Conservation (phyloP, 53 echinoderm and acorn worm species). For the Astropecten irregularis region DNA sequence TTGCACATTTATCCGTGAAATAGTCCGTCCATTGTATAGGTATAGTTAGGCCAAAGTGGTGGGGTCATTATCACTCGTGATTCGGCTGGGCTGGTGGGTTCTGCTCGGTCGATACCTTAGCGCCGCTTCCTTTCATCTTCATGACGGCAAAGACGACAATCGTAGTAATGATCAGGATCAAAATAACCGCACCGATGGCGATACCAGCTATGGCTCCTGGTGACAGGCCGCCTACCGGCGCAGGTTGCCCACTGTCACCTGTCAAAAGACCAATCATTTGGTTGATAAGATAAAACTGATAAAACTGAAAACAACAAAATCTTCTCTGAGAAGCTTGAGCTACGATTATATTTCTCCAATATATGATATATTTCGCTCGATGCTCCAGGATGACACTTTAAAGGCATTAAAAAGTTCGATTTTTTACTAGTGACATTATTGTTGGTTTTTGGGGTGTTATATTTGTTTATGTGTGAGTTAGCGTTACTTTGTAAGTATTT, state of each 20-base stretch:
- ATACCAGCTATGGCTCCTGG: slow-evolving; percentile 35
- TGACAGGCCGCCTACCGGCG: neutral
- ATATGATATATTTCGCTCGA: neutral
- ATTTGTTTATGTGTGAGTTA: no score
- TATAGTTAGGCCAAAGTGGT: no score
- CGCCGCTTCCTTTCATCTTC: slow-evolving; percentile 40
- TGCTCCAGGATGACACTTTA: neutral
- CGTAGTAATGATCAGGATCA: neutral
- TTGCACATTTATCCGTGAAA: no score
- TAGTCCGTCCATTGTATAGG: no score
- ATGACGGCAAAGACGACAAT: slow-evolving; percentile 20
- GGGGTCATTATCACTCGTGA: neutral
- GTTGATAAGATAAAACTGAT: neutral
- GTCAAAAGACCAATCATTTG: neutral
- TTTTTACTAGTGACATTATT: no score
- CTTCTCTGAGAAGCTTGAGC: no score
- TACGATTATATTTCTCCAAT: no score
- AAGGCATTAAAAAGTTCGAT: no score
- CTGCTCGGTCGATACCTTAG: slow-evolving; percentile 14
- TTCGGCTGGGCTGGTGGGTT: neutral
- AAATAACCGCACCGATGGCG: slow-evolving; percentile 8
- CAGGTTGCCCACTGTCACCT: neutral
- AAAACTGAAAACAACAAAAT: no score
- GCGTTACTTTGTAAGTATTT: no score
- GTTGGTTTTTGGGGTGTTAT: no score